phyloP scores from a whole-genome alignment of 92 coral and sea anemone species.

The Montipora capitata region DNA sequence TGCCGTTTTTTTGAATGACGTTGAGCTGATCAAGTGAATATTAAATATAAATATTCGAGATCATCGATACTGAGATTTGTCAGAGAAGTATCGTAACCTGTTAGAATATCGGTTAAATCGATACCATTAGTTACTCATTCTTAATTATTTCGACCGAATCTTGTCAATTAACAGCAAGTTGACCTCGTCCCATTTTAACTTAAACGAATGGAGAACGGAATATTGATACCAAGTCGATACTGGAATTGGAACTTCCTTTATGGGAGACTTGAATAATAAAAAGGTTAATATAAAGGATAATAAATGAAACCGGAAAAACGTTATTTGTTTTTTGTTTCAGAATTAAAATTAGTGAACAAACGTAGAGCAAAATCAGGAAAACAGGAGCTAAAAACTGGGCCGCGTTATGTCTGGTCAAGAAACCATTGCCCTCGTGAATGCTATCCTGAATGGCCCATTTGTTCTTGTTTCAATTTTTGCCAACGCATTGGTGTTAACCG shows the following conservation, averaged over 20 bases:
- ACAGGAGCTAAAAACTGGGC: no score
- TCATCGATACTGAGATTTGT: neutral
- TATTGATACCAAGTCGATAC: no score
- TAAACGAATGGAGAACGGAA: neutral
- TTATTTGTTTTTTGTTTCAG: no score
- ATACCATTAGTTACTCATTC: no score
- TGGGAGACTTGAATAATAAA: no score
- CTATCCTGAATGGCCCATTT: neutral
- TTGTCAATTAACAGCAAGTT: no score
- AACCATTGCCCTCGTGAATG: slow-evolving; percentile 7
- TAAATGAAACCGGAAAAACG: no score
- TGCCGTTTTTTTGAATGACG: neutral
- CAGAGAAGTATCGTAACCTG: neutral
- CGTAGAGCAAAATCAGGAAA: neutral
- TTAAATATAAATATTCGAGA: neutral
- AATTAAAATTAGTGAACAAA: no score
- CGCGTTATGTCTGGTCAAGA: neutral
- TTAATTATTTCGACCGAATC: no score
- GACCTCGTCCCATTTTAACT: no score
- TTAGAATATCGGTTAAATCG: neutral
- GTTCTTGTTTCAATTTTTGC: slow-evolving; percentile 9
- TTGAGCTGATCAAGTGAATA: no score
- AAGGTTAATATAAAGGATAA: no score
- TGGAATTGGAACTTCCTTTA: neutral
- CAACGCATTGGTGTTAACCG: slow-evolving; percentile 16